phyloP scores from a whole-genome alignment of 2,113 vertebrate species.

The Tringa solitaria region DNA sequence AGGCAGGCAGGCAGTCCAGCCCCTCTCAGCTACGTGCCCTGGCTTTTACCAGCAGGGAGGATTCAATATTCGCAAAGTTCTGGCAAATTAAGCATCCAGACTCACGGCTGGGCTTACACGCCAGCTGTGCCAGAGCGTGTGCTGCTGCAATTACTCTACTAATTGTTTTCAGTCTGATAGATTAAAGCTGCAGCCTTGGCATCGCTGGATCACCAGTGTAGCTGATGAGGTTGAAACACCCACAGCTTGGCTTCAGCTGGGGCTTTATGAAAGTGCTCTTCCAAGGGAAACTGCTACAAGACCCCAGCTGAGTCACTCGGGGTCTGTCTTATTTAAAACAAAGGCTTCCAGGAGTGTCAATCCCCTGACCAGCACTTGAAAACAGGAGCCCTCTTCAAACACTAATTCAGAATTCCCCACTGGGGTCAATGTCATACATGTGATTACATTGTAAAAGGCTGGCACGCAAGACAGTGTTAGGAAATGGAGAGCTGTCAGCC shows the following conservation, averaged over 20 bases:
- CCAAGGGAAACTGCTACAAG: not conserved
- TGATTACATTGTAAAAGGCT: not conserved
- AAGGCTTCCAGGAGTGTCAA: not conserved
- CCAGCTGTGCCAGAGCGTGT: not conserved
- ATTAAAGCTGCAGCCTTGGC: not conserved
- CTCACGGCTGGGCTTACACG: fast-evolving
- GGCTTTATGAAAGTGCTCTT: not conserved
- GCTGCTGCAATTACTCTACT: not conserved
- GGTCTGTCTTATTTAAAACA: not conserved
- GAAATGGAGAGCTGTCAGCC: not conserved
- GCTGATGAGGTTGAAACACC: not conserved
- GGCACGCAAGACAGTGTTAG: not conserved
- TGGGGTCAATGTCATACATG: not conserved
- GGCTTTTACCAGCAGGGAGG: not conserved
- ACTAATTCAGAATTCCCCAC: not conserved
- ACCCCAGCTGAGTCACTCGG: not conserved
- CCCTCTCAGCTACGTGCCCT: not conserved
- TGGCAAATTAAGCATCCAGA: not conserved
- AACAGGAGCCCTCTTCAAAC: not conserved
- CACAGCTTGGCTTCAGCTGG: not conserved
- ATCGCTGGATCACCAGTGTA: not conserved
- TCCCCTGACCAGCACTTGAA: not conserved
- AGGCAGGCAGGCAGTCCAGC: fast-evolving
- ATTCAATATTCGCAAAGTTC: not conserved
- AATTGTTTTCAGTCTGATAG: slow-evolving; percentile 4